phyloP scores from a whole-genome alignment of 2,113 vertebrate genomes.

The Otolemur garnettii region DNA sequence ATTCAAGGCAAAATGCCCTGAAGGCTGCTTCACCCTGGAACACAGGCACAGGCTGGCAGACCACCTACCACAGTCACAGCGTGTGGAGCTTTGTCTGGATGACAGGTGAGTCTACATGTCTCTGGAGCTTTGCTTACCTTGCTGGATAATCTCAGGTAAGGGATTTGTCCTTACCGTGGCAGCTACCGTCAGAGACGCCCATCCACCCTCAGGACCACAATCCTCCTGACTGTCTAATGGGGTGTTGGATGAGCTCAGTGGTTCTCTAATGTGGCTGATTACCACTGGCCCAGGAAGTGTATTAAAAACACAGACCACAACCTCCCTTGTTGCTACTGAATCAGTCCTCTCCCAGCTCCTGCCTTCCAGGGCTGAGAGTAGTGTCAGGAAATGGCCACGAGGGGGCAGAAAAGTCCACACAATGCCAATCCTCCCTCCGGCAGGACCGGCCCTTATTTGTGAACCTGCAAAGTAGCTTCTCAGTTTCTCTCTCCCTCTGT shows the following conservation, averaged over 20 bases:
- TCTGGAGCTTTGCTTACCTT: not conserved
- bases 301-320: not conserved
- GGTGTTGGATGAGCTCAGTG: not conserved
- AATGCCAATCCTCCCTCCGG: not conserved
- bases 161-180: not conserved
- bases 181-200: not conserved
- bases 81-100: fast-evolving
- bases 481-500: too few species aligned
- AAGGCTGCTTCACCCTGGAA: not conserved
- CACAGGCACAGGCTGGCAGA: not conserved
- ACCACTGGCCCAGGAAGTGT: not conserved
- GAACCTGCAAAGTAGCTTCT: too few species aligned
- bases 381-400: not conserved
- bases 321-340: not conserved
- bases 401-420: constrained; percentile 79
- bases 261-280: not conserved
- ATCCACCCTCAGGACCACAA: not conserved
- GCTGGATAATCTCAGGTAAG: not conserved
- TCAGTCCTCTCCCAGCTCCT: not conserved
- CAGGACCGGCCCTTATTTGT: not conserved
- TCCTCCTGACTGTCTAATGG: not conserved
- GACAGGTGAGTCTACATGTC: not conserved
- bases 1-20: not conserved
- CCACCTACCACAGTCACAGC: not conserved
- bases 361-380: too few species aligned